These are phyloP conservation scores for Microchrysa polita DNA, from an alignment of 2,888 invertebrate genomes.

Conservation along the genomic window DNA sequence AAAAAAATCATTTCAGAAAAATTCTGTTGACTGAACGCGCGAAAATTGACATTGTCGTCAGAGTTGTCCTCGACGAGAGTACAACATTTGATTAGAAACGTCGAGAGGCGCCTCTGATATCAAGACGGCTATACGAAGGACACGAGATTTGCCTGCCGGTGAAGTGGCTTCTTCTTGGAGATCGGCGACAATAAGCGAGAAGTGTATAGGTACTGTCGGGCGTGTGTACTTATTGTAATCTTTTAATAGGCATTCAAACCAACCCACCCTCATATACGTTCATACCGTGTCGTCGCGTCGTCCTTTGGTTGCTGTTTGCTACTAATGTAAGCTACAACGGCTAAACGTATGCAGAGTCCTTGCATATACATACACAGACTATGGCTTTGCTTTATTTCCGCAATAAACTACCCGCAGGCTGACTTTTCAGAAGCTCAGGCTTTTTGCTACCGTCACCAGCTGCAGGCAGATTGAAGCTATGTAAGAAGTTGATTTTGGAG, in stretches of 20 bases:
- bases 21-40: slow-evolving; percentile 1
- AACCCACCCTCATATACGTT: too few species aligned
- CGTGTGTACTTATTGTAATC: slow-evolving; percentile 6
- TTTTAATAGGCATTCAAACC: not conserved
- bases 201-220: not conserved
- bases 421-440: too few species aligned
- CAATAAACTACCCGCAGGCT: not conserved
- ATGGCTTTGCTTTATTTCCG: slow-evolving; percentile 1
- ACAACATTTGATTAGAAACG: slow-evolving; percentile 15
- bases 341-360: not conserved
- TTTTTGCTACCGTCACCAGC: too few species aligned
- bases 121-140: slow-evolving; percentile 1
- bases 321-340: not conserved
- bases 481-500: too few species aligned
- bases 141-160: not conserved
- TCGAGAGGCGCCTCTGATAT: not conserved
- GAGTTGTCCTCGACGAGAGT: not conserved
- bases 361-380: too few species aligned
- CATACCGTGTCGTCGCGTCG: too few species aligned
- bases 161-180: too few species aligned
- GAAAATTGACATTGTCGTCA: slow-evolving; percentile 11
- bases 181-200: slow-evolving; percentile 2
- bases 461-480: too few species aligned
- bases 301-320: too few species aligned
- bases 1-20: not conserved